Base-by-base conservation (phyloP, 2,888 invertebrate genomes). In the Scaptomyza cyrtandrae region DNA sequence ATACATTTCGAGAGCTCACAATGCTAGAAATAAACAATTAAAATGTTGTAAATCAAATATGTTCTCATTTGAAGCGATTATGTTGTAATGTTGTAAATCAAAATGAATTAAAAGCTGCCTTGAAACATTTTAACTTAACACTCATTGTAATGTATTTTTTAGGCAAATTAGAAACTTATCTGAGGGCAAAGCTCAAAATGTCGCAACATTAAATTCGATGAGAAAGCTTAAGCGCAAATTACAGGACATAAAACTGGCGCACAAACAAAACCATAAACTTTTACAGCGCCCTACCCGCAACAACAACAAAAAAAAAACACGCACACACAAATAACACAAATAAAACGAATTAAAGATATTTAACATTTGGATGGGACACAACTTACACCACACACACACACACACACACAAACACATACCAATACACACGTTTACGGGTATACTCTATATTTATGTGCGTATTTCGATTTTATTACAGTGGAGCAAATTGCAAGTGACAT, bases 401-500 rank as follows among this genome's bases (percentile, higher is more conserved):
- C 3, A 27, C 14, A 35, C 4, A 46, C 56, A 35, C 11, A 37
- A 44, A 41, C 14, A 35, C 3, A n/a, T n/a, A n/a, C n/a, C n/a
- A n/a, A n/a, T n/a, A 46, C 16, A 16, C 2, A 27, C 14, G 24
- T 24, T 2, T 24, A 31, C 13, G 44, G 19, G 19, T 19, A 39
- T n/a, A 29, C 16, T 50, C 48, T 58, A 53, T 24, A 72, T 77
- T 59, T 56, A 55, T 68, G 59, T 68, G 46, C 56, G 71, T 69
- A 71, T 89, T 71, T 74, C 56, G 62, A 70, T 76, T 79, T 80
- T 67, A 78, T 80, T 83, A 74, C 81, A 92, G 92, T 92, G 92
- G 92, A 92, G 91, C 80, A 92, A 92, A 88, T 89, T 92, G 82
- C 90, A 91, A 87, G 89, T 91, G 80, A 92, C 92, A 80, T 91